Evolutionary conservation across 2,888 invertebrate genomes (phyloP), one percentile per base, ranked within the genome.

Genomic region (Limnephilus rhombicus): DNA sequence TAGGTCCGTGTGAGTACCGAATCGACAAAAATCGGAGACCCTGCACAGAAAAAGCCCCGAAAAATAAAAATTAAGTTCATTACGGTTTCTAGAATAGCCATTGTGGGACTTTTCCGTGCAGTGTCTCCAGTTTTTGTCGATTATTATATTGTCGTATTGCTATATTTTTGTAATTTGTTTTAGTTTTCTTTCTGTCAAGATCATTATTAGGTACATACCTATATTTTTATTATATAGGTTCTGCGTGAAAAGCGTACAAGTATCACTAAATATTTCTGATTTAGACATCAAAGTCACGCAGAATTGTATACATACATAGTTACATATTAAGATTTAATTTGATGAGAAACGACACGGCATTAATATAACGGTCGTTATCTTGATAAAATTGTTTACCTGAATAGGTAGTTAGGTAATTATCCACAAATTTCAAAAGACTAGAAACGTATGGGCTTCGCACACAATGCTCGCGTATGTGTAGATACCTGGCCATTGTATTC

Each of bases 331-430:
- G 49, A 68, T 68, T 68, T 68, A 68, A 83, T 37, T 83, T 13
- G 34, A 83, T 83, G 83, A 37, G 83, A 83, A 83, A 83, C 34
- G 18, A 18, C 68, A 37, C 2, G 24, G 41, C 37, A 34, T 15
- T 83, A 83, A 83, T 83, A 83, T 15, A 15, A 37, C 24, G 37
- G 37, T 83, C 83, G 37, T 37, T 83, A 83, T 83, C 83, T 83
- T 83, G 83, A 83, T 83, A 34, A 83, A 24, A 83, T 68, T 68
- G 68, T 83, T 83, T 83, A 37, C 24, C 34, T 18, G 83, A 31
- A 68, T 68, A 68, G 68, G 49, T 49, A 15, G 49, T 45, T 45
- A 45, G 68, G 83, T 83, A 83, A 83, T 83, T 83, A 83, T 83
- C 83, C 37, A 83, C 37, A 83, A 83, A 34, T 37, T 83, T 83